phyloP scores from a whole-genome alignment of 2,113 vertebrate species.

The Aspiorhynchus laticeps region DNA sequence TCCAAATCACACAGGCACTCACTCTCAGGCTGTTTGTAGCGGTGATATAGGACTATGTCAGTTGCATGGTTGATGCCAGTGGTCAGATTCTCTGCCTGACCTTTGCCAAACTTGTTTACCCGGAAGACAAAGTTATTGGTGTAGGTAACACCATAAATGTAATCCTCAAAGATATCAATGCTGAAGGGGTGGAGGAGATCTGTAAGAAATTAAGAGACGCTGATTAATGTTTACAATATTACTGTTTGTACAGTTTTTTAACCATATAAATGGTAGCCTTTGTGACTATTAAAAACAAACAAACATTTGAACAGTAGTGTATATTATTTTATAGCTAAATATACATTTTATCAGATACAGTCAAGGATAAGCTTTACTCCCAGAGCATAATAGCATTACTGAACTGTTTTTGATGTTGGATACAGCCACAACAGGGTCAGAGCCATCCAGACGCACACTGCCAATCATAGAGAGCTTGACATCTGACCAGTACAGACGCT shows the following conservation, averaged over 20 bases:
- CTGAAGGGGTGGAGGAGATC: slow-evolving; percentile 95
- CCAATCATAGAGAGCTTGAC: slow-evolving; percentile 94
- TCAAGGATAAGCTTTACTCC: not conserved
- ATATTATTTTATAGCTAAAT: not conserved
- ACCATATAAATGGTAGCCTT: not conserved
- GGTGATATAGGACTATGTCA: slow-evolving; percentile 91
- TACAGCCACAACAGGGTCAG: slow-evolving; percentile 87
- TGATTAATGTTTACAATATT: not conserved
- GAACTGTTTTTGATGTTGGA: slow-evolving; percentile 87
- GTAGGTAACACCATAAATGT: slow-evolving; percentile 97
- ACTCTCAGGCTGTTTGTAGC: slow-evolving; percentile 96
- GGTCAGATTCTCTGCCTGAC: slow-evolving; percentile 85
- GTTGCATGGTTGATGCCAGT: slow-evolving; percentile 94
- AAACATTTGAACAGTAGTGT: not conserved
- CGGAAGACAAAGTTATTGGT: slow-evolving; percentile 95
- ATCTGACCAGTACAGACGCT: slow-evolving; percentile 95
- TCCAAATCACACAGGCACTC: slow-evolving; percentile 46
- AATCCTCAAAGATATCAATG: slow-evolving; percentile 97
- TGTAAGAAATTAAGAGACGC: slow-evolving; percentile 57
- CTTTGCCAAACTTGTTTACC: slow-evolving; percentile 94
- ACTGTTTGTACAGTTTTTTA: not conserved
- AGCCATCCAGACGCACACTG: slow-evolving; percentile 93
- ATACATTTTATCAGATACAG: not conserved
- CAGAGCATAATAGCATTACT: slow-evolving; percentile 50
- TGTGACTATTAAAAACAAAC: not conserved